phyloP scores from a whole-genome alignment of 92 coral and sea anemone genomes.

The Scolanthus callimorphus region DNA sequence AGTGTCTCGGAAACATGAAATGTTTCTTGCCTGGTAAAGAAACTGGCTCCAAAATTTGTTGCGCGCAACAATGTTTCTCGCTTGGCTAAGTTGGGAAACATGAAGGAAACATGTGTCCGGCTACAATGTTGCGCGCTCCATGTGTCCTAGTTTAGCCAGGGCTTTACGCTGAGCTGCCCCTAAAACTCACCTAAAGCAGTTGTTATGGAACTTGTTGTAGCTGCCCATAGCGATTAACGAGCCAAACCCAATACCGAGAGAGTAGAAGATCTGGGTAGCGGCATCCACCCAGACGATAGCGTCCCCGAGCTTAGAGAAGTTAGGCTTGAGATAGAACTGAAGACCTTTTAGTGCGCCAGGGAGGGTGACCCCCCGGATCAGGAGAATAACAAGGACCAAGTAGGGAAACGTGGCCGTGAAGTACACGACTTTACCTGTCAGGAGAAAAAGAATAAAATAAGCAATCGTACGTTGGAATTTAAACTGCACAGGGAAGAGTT shows the following conservation, averaged over 20 bases:
- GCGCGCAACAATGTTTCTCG: too few relatives aligned
- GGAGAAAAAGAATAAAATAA: too few relatives aligned
- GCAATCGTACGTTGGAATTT: too few relatives aligned
- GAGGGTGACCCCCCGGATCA: conserved; percentile 88
- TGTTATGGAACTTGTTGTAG: conserved; percentile 91
- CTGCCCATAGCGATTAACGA: conserved; percentile 97
- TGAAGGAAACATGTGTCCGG: too few relatives aligned
- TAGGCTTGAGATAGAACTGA: conserved; percentile 84
- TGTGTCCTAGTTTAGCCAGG: too few relatives aligned
- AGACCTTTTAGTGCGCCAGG: conserved; percentile 94
- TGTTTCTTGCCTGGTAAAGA: too few relatives aligned
- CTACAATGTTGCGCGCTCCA: too few relatives aligned
- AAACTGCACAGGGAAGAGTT: too few relatives aligned
- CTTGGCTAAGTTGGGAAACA: too few relatives aligned
- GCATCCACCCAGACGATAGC: conserved; percentile 96
- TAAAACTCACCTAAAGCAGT: conserved; percentile 89
- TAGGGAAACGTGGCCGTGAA: conserved; percentile 99
- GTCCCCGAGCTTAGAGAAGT: conserved; percentile 79
- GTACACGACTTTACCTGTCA: conserved; percentile 72
- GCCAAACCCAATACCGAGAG: conserved; percentile 98
- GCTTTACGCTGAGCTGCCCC: too few relatives aligned
- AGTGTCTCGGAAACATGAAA: too few relatives aligned
- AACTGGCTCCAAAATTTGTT: too few relatives aligned
- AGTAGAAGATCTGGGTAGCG: conserved; percentile 97
- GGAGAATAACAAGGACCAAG: conserved; percentile 75